Conservation (phyloP, 2,888 invertebrate species). For the Epinotia bilunana region DNA sequence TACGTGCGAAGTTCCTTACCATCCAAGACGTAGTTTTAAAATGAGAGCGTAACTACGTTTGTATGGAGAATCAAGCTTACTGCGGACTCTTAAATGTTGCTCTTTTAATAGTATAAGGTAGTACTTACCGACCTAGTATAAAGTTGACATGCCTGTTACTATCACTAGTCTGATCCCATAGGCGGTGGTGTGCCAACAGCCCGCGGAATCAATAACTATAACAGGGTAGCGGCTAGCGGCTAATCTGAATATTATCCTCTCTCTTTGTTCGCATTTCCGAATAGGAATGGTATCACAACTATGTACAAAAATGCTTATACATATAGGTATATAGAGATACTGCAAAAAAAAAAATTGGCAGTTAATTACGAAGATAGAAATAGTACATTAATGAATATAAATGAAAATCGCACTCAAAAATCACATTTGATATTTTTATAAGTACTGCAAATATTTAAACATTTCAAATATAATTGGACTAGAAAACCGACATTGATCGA, state of each 20-base stretch:
- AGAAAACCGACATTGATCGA: background rate
- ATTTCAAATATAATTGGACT: background rate
- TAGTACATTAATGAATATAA: too few relatives aligned
- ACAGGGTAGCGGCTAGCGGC: slow-evolving; percentile 8
- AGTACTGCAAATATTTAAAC: background rate
- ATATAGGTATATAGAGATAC: too few relatives aligned
- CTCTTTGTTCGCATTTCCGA: background rate
- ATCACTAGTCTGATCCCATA: background rate
- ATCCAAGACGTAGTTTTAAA: too few relatives aligned
- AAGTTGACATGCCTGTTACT: background rate
- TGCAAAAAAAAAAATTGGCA: too few relatives aligned
- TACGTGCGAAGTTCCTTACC: too few relatives aligned
- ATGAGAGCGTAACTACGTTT: too few relatives aligned
- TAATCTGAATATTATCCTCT: slow-evolving; percentile 8
- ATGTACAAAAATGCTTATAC: background rate
- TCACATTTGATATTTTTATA: too few relatives aligned
- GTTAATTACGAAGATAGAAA: too few relatives aligned
- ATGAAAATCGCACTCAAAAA: too few relatives aligned
- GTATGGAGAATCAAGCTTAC: too few relatives aligned
- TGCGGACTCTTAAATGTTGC: too few relatives aligned
- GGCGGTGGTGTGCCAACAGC: slow-evolving; percentile 17
- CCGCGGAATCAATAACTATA: slow-evolving; percentile 23
- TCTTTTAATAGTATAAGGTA: too few relatives aligned
- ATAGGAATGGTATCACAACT: background rate
- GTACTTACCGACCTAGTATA: background rate